Conservation (phyloP, 92 coral and sea anemone genomes). For the Actinostola sp. region DNA sequence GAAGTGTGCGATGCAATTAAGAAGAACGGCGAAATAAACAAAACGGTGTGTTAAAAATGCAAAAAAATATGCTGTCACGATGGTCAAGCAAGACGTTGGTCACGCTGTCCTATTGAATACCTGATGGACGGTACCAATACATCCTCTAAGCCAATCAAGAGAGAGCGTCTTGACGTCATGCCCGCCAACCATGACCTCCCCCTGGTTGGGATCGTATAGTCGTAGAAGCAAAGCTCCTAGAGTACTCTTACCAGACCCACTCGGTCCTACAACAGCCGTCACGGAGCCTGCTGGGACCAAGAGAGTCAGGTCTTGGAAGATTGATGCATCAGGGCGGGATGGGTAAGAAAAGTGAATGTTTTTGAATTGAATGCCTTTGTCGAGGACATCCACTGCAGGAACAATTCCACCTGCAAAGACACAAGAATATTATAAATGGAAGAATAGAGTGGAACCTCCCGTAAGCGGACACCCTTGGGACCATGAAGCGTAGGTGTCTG, state of each 20-base stretch:
- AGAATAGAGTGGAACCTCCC: too few species aligned
- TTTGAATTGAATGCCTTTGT: conserved; percentile 74
- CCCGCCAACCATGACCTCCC: conserved; percentile 78
- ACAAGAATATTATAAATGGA: too few species aligned
- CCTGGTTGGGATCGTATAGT: conserved; percentile 87
- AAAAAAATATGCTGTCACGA: too few species aligned
- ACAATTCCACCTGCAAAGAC: conserved; percentile 63
- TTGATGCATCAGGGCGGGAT: conserved; percentile 77
- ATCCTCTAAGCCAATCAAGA: conserved; percentile 90
- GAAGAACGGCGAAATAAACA: too few species aligned
- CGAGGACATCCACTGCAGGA: conserved; percentile 64
- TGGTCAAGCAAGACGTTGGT: too few species aligned
- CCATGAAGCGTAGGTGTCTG: too few species aligned
- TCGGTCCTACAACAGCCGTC: conserved; percentile 97
- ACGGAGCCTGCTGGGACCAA: conserved; percentile 81
- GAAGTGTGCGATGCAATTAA: too few species aligned
- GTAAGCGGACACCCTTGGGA: too few species aligned
- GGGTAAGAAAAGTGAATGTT: conserved; percentile 86
- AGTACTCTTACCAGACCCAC: conserved; percentile 98
- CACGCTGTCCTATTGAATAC: conserved; percentile 23
- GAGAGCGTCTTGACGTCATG: conserved; percentile 79
- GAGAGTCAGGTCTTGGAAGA: conserved; percentile 74
- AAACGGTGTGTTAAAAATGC: too few species aligned
- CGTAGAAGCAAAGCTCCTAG: conserved; percentile 84
- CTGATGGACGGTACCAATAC: conserved; percentile 94